Percentiles rank a stretch among this genome's conserved stretches.
Evolutionary conservation across 30 jellyfish, hydroid and myxozoan genomes (phyloP).

Genomic region (Mastigias papua): DNA sequence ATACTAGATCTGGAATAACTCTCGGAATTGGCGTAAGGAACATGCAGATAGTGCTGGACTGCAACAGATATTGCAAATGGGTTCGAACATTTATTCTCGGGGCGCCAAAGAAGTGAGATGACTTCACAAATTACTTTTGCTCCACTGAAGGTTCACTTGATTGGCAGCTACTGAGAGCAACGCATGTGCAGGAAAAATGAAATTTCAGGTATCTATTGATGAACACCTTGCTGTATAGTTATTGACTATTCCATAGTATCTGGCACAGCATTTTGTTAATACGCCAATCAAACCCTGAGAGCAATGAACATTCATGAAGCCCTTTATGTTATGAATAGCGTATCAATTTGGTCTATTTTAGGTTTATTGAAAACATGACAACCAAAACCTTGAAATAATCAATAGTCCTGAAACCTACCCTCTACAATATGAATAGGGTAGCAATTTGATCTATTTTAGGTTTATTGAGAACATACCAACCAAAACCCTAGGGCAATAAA

Average conservation of each 20-base stretch:
- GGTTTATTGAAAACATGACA: too few species aligned
- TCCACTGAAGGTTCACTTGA: slow-evolving; percentile 23
- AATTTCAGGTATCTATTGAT: neutral
- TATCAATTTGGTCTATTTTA: too few species aligned
- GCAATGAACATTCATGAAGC: neutral
- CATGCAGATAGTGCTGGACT: slow-evolving; percentile 7
- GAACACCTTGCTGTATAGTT: neutral
- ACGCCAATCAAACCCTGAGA: neutral
- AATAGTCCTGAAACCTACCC: too few species aligned
- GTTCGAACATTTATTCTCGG: slow-evolving; percentile 27
- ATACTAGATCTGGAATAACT: slow-evolving; percentile 9
- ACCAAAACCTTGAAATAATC: too few species aligned
- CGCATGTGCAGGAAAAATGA: neutral
- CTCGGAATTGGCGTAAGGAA: slow-evolving; percentile 67
- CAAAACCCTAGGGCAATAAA: too few species aligned
- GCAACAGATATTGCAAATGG: slow-evolving; percentile 17
- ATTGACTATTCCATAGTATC: neutral
- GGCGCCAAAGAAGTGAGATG: slow-evolving; percentile 47
- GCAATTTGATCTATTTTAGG: too few species aligned
- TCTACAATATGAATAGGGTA: neutral
- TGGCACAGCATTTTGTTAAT: neutral
- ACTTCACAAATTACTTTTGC: slow-evolving; percentile 13
- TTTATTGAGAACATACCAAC: too few species aligned
- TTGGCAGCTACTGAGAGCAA: slow-evolving; percentile 32
- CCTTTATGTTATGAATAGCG: neutral